A percentile compares a stretch with the other conserved stretches of the same genome.
phyloP scores from a whole-genome alignment of 2,113 vertebrate genomes.

The Solenodon paradoxus region DNA sequence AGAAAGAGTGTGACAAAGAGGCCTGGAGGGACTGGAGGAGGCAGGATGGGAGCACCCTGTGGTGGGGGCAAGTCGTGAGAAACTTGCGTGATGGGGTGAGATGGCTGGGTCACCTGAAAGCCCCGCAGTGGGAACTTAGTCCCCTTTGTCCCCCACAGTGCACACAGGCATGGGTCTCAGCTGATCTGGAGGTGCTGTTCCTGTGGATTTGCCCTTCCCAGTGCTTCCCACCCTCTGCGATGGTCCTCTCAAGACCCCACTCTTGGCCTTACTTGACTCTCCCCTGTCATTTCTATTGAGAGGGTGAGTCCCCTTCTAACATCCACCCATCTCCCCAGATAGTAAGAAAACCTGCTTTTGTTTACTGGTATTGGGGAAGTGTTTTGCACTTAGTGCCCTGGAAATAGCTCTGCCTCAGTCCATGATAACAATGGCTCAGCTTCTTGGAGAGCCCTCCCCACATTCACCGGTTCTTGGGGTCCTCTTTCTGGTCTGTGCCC shows the following conservation, averaged over 20 bases:
- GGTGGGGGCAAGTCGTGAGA: too few relatives aligned
- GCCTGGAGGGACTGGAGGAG: not conserved
- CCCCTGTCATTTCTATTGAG: not conserved
- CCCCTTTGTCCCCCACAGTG: not conserved
- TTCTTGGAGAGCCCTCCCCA: fast-evolving
- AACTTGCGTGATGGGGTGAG: fast-evolving
- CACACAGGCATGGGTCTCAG: fast-evolving
- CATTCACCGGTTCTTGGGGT: fast-evolving
- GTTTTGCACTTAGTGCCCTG: not conserved
- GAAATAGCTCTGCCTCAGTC: fast-evolving
- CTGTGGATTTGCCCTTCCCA: fast-evolving
- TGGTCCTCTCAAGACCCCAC: not conserved
- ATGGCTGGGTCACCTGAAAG: fast-evolving
- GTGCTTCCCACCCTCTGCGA: not conserved
- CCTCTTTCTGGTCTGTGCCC: not conserved
- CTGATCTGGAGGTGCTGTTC: too few relatives aligned
- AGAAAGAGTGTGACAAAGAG: not conserved
- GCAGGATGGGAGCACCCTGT: fast-evolving
- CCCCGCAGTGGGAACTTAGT: fast-evolving
- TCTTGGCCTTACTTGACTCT: not conserved
- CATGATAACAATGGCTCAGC: not conserved
- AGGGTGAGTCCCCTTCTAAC: fast-evolving
- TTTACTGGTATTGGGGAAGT: not conserved
- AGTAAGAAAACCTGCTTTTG: not conserved
- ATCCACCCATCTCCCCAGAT: not conserved